Conservation (phyloP, 37 sponge, comb jelly and placozoan species). For the Aplysina aerophoba region DNA sequence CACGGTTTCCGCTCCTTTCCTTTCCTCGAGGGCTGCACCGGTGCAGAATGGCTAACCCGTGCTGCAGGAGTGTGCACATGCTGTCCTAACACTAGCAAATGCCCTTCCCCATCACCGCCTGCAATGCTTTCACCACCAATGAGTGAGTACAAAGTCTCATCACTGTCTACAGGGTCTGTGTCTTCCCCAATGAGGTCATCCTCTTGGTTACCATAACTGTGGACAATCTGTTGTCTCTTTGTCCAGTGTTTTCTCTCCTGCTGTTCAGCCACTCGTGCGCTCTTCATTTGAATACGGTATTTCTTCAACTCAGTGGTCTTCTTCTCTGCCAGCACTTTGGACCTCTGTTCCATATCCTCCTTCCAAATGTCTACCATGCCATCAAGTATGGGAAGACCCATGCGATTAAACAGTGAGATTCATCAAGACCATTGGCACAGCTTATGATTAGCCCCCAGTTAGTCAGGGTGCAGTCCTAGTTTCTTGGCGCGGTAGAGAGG, state of each 20-base stretch:
- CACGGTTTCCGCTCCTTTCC: no score
- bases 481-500: not conserved
- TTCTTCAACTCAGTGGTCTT: not conserved
- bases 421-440: no score
- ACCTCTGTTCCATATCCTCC: not conserved
- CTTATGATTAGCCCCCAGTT: slow-evolving; percentile 21
- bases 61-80: no score
- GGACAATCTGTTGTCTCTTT: slow-evolving; percentile 1
- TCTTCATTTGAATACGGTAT: slow-evolving; percentile 13
- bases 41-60: no score
- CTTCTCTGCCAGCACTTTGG: not conserved
- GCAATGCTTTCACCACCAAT: no score
- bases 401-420: not conserved
- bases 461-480: not conserved
- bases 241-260: not conserved
- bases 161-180: no score
- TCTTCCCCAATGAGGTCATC: no score
- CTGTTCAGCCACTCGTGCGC: not conserved
- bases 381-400: not conserved
- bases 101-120: no score
- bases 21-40: no score
- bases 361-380: not conserved
- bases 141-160: no score
- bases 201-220: slow-evolving; percentile 20
- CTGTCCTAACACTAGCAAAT: no score